phyloP scores from a whole-genome alignment of 2,888 invertebrate species.

The Therioaphis trifolii region DNA sequence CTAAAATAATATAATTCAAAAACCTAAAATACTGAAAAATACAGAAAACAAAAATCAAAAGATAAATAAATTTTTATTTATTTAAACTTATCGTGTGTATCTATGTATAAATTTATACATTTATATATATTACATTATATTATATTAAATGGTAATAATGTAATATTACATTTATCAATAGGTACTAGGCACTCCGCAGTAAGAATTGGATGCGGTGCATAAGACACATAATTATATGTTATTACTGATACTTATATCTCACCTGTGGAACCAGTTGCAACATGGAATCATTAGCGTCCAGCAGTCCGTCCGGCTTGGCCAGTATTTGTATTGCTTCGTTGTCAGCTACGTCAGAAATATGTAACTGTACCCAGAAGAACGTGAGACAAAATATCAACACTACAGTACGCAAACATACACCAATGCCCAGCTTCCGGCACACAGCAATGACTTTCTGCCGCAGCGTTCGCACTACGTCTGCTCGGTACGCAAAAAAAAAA shows the following conservation, averaged over 20 bases:
- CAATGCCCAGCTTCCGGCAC: conserved; percentile 48
- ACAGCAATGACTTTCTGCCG: conserved; percentile 44
- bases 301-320: conserved; percentile 59
- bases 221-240: not conserved
- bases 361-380: conserved; percentile 75
- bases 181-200: too few relatives aligned
- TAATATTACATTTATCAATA: too few relatives aligned
- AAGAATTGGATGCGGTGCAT: too few relatives aligned
- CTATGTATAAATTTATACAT: too few relatives aligned
- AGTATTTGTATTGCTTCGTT: conserved; percentile 55
- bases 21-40: too few relatives aligned
- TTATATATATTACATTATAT: too few relatives aligned
- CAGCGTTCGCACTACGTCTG: conserved; percentile 44
- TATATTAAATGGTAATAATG: too few relatives aligned
- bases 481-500: not conserved
- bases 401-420: conserved; percentile 69
- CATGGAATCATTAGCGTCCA: conserved; percentile 77
- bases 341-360: conserved; percentile 72
- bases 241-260: conserved; percentile 70
- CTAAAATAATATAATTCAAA: too few relatives aligned
- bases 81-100: too few relatives aligned
- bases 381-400: conserved; percentile 72
- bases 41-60: too few relatives aligned
- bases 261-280: conserved; percentile 79
- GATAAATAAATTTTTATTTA: too few relatives aligned